A percentile compares a stretch with the other conserved stretches of the same genome.
Conservation (phyloP, 1,140 invertebrate species). For the Leptinotarsa defecta region DNA sequence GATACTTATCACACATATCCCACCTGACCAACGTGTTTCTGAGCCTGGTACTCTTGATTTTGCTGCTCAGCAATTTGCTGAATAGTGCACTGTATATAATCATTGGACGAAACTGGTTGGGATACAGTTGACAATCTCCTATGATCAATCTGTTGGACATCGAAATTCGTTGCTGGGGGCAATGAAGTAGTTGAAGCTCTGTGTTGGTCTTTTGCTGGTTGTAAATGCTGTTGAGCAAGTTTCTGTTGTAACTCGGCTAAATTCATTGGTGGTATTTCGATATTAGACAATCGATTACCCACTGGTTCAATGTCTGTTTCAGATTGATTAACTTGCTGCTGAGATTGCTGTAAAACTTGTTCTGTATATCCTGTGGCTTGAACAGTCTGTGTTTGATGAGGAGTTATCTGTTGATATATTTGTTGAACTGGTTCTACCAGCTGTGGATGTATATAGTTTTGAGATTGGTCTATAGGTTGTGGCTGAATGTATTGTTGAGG, state of each 20-base stretch:
- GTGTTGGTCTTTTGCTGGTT: slow-evolving; percentile 36
- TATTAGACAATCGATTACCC: slow-evolving; percentile 29
- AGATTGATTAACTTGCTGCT: slow-evolving; percentile 35
- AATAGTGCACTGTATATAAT: slow-evolving; percentile 42
- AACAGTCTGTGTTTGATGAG: slow-evolving; percentile 31
- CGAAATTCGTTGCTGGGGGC: slow-evolving; percentile 47
- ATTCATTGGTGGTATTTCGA: slow-evolving; percentile 45
- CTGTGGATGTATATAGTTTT: neutral
- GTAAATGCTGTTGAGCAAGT: slow-evolving; percentile 41
- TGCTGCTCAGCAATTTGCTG: slow-evolving; percentile 32
- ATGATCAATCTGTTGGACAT: slow-evolving; percentile 40
- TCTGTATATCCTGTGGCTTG: slow-evolving; percentile 33
- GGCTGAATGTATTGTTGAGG: slow-evolving; percentile 47
- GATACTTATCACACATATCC: neutral
- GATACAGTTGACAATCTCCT: slow-evolving; percentile 48
- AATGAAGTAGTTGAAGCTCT: slow-evolving; percentile 50
- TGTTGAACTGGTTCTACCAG: slow-evolving; percentile 50
- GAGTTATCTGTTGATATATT: slow-evolving; percentile 32
- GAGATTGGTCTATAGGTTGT: neutral
- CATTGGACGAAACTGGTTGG: slow-evolving; percentile 44
- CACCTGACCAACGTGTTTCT: slow-evolving; percentile 27
- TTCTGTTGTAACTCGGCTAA: slow-evolving; percentile 48
- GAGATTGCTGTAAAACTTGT: slow-evolving; percentile 26
- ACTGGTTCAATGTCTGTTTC: slow-evolving; percentile 11
- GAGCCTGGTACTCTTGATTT: slow-evolving; percentile 21